Base-by-base conservation (phyloP, 2,888 invertebrate species). In the Amphipoea oculea region DNA sequence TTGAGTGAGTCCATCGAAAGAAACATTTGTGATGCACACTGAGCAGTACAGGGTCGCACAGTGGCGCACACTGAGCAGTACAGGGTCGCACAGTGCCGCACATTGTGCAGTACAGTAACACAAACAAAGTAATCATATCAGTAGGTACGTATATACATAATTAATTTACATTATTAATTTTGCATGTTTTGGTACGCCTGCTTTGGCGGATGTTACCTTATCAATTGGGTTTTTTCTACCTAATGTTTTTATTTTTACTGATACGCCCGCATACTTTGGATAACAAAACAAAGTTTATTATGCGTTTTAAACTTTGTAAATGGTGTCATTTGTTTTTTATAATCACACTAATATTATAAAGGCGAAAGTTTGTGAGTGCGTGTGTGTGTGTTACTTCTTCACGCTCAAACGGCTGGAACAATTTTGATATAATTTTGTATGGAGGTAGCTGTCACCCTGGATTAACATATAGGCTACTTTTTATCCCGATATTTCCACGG, bases 211-310 rank as follows among this genome's bases (percentile, higher is more conserved):
- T 63, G 7, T 29, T 14, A 23, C 20, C 14, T 65, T 65, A 73
- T 73, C 72, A 65, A 42, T 65, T 73, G 42, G 29, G 65, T 45
- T 72, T 72, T 72, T 29, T 14, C 42, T 29, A 20, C 20, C 23
- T 3, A 45, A 14, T 23, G 23, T 23, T 23, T 48, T 4, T 14
- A 51, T 54, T 63, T 54, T 14, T 54, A 71, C 14, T n/a, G 40
- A 71, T 57, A 57, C 14, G 36, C 23, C 14, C 11, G 57, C 7
- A 54, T 14, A 17, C 9, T 71, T 57, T 71, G 40, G 0, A 17
- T 40, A 36, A 45, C 20, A 29, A 42, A 60, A 69, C 12, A 29
- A 48, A 48, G 29, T 29, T 29, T 29, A 71, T 40, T 17, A 42
- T 12, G 12, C 12, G 20, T 71, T 54, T 69, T 51, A 29, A 36